phyloP scores from a whole-genome alignment of 2,888 invertebrate genomes.

The Acheta domesticus region DNA sequence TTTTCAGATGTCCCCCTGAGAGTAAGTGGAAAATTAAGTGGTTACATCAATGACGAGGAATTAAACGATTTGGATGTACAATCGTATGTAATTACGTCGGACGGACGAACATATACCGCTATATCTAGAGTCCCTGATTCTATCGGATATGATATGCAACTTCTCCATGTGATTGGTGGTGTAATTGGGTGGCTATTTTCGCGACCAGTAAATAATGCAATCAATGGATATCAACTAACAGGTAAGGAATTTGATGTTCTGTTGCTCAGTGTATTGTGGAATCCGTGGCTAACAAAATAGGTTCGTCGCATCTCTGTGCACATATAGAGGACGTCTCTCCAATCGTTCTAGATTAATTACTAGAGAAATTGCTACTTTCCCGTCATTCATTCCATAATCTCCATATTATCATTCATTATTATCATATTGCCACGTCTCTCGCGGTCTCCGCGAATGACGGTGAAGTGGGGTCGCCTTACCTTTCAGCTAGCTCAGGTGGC shows the following conservation, averaged over 20 bases:
- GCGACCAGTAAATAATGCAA: slow-evolving; percentile 65
- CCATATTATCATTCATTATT: too few species aligned
- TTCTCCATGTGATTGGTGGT: slow-evolving; percentile 78
- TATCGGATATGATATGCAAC: slow-evolving; percentile 75
- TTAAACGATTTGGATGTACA: slow-evolving; percentile 79
- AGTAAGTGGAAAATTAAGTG: slow-evolving; percentile 84
- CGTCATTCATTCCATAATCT: too few species aligned
- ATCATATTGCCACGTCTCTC: too few species aligned
- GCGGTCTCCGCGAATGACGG: too few species aligned
- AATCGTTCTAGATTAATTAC: too few species aligned
- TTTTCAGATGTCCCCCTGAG: slow-evolving; percentile 73
- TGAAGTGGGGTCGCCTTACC: too few species aligned
- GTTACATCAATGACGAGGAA: slow-evolving; percentile 72
- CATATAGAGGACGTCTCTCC: too few species aligned
- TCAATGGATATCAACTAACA: slow-evolving; percentile 87
- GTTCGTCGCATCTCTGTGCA: too few species aligned
- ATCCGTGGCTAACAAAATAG: too few species aligned
- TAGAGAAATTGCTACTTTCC: too few species aligned
- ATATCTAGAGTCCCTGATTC: slow-evolving; percentile 73
- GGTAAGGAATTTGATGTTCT: slow-evolving; percentile 46
- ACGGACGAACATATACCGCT: slow-evolving; percentile 86
- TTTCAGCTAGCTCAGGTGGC: too few species aligned
- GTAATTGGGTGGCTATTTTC: slow-evolving; percentile 94
- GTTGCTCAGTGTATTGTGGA: not conserved
- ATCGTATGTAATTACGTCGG: slow-evolving; percentile 84